Percentiles rank a stretch among this genome's conserved stretches.
phyloP scores from a whole-genome alignment of 2,113 vertebrate species.

The Oryzias curvinotus region DNA sequence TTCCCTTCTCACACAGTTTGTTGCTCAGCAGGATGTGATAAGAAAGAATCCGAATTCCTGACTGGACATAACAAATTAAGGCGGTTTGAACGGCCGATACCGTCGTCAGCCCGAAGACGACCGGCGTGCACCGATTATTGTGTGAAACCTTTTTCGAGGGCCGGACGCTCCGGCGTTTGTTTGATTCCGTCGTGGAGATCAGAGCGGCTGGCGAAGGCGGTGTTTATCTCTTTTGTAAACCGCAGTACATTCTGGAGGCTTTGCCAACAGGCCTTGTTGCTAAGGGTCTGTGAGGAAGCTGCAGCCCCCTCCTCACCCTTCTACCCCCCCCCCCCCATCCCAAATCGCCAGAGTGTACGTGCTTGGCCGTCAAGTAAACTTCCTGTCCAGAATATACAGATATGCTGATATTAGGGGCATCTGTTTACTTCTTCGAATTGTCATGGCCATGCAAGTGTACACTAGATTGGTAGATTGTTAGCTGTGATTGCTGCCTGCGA shows the following conservation, averaged over 20 bases:
- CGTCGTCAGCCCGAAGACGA: constrained; percentile 1
- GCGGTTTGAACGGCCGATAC: not conserved
- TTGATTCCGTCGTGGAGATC: constrained; percentile 10
- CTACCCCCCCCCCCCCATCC: constrained; percentile 14
- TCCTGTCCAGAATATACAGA: constrained; percentile 74
- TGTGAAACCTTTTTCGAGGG: too few species aligned
- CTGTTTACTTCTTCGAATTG: constrained; percentile 68
- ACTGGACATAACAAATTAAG: not conserved
- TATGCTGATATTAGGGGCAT: constrained; percentile 72
- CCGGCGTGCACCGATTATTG: not conserved
- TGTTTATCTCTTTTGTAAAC: constrained; percentile 79
- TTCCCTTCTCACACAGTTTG: not conserved
- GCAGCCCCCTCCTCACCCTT: constrained; percentile 25
- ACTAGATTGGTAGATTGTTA: constrained; percentile 42
- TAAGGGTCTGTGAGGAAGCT: constrained; percentile 66
- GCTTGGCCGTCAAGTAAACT: constrained; percentile 73
- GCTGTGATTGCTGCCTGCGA: constrained; percentile 59
- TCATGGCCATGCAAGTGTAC: constrained; percentile 61
- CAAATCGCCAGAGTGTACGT: constrained; percentile 63
- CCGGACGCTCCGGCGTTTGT: too few species aligned
- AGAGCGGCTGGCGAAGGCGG: constrained; percentile 63
- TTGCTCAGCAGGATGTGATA: not conserved
- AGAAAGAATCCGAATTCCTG: not conserved
- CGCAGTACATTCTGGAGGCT: constrained; percentile 65
- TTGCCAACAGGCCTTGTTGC: constrained; percentile 63